A percentile compares a stretch with the other conserved stretches of the same genome.
Evolutionary conservation across 1,140 invertebrate genomes (phyloP).

Genomic region (Brachionus paranguensis): DNA sequence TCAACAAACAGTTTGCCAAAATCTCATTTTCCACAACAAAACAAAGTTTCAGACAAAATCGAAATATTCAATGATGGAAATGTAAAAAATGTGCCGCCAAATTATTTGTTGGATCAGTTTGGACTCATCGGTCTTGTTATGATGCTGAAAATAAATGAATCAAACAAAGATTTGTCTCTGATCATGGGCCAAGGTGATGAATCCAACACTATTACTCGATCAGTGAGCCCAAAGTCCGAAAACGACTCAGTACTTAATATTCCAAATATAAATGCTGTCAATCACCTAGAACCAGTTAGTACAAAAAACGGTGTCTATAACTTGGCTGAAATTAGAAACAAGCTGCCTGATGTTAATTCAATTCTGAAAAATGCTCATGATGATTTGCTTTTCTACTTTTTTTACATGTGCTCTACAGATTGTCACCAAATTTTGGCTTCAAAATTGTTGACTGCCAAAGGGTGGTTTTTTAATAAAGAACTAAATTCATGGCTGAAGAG

Average conservation of each 20-base stretch:
- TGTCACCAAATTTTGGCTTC: background rate
- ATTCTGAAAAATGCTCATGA: slow-evolving; percentile 8
- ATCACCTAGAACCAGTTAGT: background rate
- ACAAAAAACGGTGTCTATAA: background rate
- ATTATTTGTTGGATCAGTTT: background rate
- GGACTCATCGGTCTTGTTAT: background rate
- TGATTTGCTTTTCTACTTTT: slow-evolving; percentile 7
- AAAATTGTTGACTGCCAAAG: background rate
- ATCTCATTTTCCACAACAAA: background rate
- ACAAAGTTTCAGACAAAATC: background rate
- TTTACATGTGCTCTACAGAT: background rate
- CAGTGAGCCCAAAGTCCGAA: background rate
- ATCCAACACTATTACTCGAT: background rate
- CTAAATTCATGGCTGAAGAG: slow-evolving; percentile 9
- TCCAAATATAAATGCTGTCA: background rate
- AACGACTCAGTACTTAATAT: background rate
- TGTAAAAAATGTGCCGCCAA: background rate
- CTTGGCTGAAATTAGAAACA: background rate
- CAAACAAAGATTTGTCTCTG: background rate
- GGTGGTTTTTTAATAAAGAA: slow-evolving; percentile 14
- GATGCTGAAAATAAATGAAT: slow-evolving; percentile 1
- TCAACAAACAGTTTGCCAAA: background rate
- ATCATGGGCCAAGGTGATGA: background rate
- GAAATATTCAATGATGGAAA: slow-evolving; percentile 6
- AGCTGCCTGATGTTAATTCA: background rate